Base-by-base conservation (phyloP, 2,113 vertebrate species). In the Toxotes jaculatrix region DNA sequence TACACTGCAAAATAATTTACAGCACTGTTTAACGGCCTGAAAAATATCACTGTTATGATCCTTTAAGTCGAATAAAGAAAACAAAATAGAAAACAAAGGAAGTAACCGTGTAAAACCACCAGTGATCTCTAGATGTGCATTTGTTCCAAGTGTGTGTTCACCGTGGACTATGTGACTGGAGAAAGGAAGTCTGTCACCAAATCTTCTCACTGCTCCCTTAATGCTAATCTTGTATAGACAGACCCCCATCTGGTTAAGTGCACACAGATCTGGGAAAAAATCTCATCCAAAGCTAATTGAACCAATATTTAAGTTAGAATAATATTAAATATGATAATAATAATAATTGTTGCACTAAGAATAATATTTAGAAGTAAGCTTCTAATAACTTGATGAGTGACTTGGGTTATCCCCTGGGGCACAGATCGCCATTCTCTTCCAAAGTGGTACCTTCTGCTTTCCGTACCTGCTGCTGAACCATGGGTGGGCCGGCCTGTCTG, bases 401-500 rank as follows among this genome's bases (percentile, higher is more conserved):
- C n/a, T 16, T 10, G 1, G 11, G 67, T 9, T 31, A 38, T 9
- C 0, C 1, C 13, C 17, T 53, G 5, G 42, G 67, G 27, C 11
- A 49, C 16, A 83, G 11, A n/a, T 38, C 19, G 42, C 9, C 5
- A 1, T 6, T 82, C 27, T 36, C 4, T 63, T 53, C 21, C 16
- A 69, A 13, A 40, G 4, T 11, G 11, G 4, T 6, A 38, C 19
- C 13, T 40, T 59, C 49, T 40, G 68, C 27, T 55, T 63, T 31
- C 16, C 7, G 2, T 87, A 97, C 98, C 96, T 97, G 98, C 63
- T 99, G 98, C 81, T 98, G 98, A 73, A 97, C 89, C 95, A 98
- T 91, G 64, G 97, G 95, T 2, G 96, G 96, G 8, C 93, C 96
- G 0, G 93, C 93, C 85, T 96, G 98, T 80, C 98, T 93, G 70